Conservation (phyloP, 2,113 vertebrate species). For the Passer montanus region DNA sequence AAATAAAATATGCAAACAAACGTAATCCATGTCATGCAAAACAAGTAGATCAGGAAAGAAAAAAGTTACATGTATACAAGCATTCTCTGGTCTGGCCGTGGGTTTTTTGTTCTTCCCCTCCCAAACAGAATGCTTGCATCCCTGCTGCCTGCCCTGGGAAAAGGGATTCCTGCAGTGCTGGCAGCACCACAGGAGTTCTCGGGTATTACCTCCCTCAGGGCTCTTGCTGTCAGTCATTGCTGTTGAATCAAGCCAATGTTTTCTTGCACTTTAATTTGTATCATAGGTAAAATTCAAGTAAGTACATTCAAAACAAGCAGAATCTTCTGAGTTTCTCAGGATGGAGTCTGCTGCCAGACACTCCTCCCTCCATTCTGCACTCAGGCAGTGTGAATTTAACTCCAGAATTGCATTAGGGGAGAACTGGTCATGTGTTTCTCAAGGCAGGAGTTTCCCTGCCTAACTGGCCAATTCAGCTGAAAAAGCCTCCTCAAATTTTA, state of each 20-base stretch:
- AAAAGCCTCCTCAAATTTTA: neutral
- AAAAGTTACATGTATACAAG: neutral
- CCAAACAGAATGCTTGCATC: neutral
- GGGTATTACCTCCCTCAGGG: neutral
- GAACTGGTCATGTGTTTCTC: neutral
- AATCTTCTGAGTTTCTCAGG: neutral
- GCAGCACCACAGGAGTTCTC: neutral
- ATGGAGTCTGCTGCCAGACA: fast-evolving
- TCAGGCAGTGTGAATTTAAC: neutral
- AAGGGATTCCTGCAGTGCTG: neutral
- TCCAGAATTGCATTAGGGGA: neutral
- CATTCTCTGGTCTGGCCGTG: neutral
- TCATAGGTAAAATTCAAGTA: neutral
- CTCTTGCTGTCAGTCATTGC: neutral
- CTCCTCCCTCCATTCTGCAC: neutral
- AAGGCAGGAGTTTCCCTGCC: neutral
- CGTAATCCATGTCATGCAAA: neutral
- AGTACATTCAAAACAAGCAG: neutral
- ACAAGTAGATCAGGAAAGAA: neutral
- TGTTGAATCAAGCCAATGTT: neutral
- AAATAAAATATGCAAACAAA: neutral
- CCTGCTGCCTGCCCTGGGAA: neutral
- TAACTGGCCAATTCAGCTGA: neutral
- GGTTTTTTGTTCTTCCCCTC: neutral
- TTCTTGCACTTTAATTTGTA: neutral